These are phyloP conservation scores for Pterocles orientalis DNA, from an alignment of 2,113 vertebrate species.

Conservation along the genomic window DNA sequence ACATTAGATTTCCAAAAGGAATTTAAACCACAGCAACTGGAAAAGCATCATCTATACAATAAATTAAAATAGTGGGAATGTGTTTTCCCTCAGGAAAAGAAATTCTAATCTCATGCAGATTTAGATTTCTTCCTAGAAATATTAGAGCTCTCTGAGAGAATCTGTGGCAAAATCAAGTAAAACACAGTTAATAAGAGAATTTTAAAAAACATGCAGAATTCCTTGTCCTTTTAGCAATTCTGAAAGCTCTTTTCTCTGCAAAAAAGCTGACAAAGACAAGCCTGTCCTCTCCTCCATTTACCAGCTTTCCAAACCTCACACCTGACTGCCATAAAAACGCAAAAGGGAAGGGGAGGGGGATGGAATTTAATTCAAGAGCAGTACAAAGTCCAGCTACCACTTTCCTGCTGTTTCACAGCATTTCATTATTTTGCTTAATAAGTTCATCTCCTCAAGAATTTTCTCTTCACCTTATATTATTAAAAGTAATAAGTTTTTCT, in stretches of 20 bases:
- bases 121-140: constrained; percentile 26
- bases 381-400: constrained; percentile 76
- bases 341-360: constrained; percentile 19
- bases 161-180: constrained; percentile 54
- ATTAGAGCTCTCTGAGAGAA: constrained; percentile 24
- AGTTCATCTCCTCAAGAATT: constrained; percentile 84
- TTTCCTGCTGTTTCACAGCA: constrained; percentile 78
- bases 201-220: constrained; percentile 5
- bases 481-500: constrained; percentile 87
- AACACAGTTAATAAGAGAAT: constrained; percentile 13
- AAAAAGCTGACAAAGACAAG: constrained; percentile 70
- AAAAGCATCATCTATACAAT: constrained; percentile 26
- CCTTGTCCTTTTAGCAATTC: constrained; percentile 49
- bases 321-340: constrained; percentile 69
- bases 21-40: constrained; percentile 26
- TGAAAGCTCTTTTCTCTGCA: constrained; percentile 62
- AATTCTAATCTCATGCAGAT: constrained; percentile 39
- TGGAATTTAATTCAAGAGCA: constrained; percentile 79
- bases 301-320: constrained; percentile 68
- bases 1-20: constrained; percentile 3
- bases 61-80: neutral
- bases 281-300: constrained; percentile 59
- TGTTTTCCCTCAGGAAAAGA: constrained; percentile 14
- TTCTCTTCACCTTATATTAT: constrained; percentile 84
- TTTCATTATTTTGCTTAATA: constrained; percentile 88